Percentiles rank a stretch among this genome's conserved stretches.
phyloP scores from a whole-genome alignment of 2,888 invertebrate genomes.

The Metopia argyrocephala region DNA sequence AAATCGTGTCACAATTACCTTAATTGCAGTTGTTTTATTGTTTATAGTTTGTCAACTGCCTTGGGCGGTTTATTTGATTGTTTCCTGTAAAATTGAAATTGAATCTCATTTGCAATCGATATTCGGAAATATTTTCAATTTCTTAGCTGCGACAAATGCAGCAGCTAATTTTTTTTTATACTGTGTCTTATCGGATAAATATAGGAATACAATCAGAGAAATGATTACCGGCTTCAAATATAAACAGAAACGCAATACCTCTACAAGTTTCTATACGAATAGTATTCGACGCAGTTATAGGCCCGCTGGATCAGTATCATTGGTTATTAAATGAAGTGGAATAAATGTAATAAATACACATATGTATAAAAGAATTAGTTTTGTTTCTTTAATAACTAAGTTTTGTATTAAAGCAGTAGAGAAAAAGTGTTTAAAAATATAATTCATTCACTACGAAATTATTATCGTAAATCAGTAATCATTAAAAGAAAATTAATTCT shows the following conservation, averaged over 20 bases:
- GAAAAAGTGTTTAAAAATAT: background rate
- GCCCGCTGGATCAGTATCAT: slow-evolving; percentile 45
- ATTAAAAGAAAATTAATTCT: background rate
- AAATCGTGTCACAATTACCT: slow-evolving; percentile 86
- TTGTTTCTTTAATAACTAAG: slow-evolving; percentile 34
- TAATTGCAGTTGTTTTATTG: slow-evolving; percentile 87
- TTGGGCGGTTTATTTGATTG: slow-evolving; percentile 81
- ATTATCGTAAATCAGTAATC: background rate
- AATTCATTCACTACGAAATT: background rate
- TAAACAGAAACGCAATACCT: slow-evolving; percentile 69
- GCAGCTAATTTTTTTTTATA: slow-evolving; percentile 88
- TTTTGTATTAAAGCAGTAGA: background rate
- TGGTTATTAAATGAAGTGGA: slow-evolving; percentile 58
- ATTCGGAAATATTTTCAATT: slow-evolving; percentile 86
- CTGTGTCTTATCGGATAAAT: slow-evolving; percentile 87
- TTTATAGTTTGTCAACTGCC: slow-evolving; percentile 88
- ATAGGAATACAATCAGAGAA: slow-evolving; percentile 81
- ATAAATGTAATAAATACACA: too few species aligned
- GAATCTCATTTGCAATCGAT: slow-evolving; percentile 74
- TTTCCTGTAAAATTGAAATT: slow-evolving; percentile 66
- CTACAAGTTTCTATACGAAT: slow-evolving; percentile 70
- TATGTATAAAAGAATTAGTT: slow-evolving; percentile 29
- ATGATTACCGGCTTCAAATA: slow-evolving; percentile 75
- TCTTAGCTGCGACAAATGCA: slow-evolving; percentile 85
- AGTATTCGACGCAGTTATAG: slow-evolving; percentile 70